Evolutionary conservation across 2,113 vertebrate species (phyloP).

Genomic region (Leptobrachium ailaonicum): DNA sequence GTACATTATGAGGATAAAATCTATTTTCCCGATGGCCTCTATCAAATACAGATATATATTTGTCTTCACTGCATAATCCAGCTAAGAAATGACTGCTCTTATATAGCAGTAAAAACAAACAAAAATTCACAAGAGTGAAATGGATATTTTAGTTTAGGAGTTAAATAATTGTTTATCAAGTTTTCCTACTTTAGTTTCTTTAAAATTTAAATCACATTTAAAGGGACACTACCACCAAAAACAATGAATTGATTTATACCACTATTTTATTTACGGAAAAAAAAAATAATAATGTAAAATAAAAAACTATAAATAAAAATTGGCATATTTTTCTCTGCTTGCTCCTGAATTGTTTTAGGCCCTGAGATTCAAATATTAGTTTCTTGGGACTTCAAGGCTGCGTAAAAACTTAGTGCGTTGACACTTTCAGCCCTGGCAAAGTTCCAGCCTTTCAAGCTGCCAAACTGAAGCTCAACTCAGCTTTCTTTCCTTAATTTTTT

Average conservation of each 20-base stretch:
- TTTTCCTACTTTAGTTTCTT: too few species aligned
- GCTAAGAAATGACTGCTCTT: too few species aligned
- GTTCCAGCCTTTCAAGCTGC: constrained; percentile 51
- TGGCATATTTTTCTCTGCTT: constrained; percentile 76
- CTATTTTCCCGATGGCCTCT: too few species aligned
- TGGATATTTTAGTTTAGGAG: too few species aligned
- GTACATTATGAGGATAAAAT: too few species aligned
- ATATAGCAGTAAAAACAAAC: too few species aligned
- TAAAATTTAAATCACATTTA: too few species aligned
- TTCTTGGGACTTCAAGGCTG: constrained; percentile 75
- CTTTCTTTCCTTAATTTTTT: background rate
- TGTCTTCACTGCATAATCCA: too few species aligned
- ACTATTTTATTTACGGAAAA: constrained; percentile 62
- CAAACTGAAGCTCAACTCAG: constrained; percentile 59
- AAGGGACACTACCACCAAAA: constrained; percentile 74
- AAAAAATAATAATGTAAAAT: constrained; percentile 49
- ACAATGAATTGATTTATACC: constrained; percentile 77
- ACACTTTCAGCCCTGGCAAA: constrained; percentile 62
- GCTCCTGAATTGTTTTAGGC: constrained; percentile 88
- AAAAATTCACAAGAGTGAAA: too few species aligned
- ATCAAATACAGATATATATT: too few species aligned
- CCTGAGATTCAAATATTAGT: constrained; percentile 86
- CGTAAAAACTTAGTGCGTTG: constrained; percentile 68
- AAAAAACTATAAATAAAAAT: constrained; percentile 60
- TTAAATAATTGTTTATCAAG: too few species aligned